These are phyloP conservation scores for Melanocharis versteri DNA, from an alignment of 2,113 vertebrate species.

Conservation along the genomic window DNA sequence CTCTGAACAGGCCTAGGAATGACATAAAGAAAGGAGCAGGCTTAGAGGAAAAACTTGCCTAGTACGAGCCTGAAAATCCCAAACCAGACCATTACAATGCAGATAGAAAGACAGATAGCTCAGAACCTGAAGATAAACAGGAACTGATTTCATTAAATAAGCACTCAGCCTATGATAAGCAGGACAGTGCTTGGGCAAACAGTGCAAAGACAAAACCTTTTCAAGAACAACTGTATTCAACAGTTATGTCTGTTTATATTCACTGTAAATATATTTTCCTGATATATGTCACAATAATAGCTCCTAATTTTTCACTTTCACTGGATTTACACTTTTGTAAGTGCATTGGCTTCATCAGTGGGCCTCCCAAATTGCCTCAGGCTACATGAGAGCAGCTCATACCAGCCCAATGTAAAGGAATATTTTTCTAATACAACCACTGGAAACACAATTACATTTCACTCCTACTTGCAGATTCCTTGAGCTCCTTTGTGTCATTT, in stretches of 20 bases:
- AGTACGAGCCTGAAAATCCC: background rate
- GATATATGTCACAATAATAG: constrained; percentile 11
- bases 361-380: background rate
- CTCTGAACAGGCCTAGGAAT: background rate
- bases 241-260: constrained; percentile 12
- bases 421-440: background rate
- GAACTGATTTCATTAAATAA: constrained; percentile 36
- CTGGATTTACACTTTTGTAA: background rate
- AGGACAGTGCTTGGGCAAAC: background rate
- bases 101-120: background rate
- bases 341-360: background rate
- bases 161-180: background rate
- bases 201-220: background rate
- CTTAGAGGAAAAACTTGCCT: background rate
- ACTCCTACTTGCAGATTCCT: background rate
- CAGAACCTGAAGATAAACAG: constrained; percentile 25
- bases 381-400: background rate
- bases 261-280: constrained; percentile 16
- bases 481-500: background rate
- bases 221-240: background rate
- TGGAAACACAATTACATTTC: background rate
- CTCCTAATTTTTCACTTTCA: constrained; percentile 1
- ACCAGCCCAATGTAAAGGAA: background rate
- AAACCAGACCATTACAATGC: background rate
- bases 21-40: background rate